These are phyloP conservation scores for Chouioia cunea DNA, from an alignment of 2,888 invertebrate species.

Conservation along the genomic window DNA sequence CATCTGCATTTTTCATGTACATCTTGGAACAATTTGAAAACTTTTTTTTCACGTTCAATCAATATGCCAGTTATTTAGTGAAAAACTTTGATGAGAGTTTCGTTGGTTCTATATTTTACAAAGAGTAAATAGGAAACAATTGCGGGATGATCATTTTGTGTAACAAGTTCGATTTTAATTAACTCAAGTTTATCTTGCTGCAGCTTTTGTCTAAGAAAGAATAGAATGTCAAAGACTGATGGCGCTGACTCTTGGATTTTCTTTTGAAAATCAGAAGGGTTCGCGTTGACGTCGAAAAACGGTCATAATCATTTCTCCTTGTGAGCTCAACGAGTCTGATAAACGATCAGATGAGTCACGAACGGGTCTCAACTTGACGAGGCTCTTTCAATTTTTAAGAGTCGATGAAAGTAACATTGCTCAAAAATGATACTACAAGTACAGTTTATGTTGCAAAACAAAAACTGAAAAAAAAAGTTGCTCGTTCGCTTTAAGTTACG, in stretches of 20 bases:
- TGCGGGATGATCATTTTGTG: background rate
- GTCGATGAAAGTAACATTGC: too few relatives aligned
- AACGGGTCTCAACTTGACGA: slow-evolving; percentile 24
- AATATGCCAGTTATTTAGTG: too few relatives aligned
- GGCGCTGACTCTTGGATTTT: slow-evolving; percentile 45
- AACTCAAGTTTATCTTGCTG: slow-evolving; percentile 32
- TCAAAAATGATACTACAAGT: too few relatives aligned
- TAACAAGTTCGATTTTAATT: slow-evolving; percentile 23
- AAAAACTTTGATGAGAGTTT: too few relatives aligned
- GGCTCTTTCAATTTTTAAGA: background rate
- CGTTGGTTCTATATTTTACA: too few relatives aligned
- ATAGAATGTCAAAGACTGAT: slow-evolving; percentile 43
- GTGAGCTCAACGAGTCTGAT: slow-evolving; percentile 28
- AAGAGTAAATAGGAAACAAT: background rate
- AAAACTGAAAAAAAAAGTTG: too few relatives aligned
- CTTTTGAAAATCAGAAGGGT: slow-evolving; percentile 40
- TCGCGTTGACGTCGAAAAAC: slow-evolving; percentile 35
- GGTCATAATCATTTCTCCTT: slow-evolving; percentile 46
- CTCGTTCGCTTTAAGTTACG: too few relatives aligned
- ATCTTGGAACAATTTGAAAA: too few relatives aligned
- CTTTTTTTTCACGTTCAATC: too few relatives aligned
- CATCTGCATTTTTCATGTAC: too few relatives aligned
- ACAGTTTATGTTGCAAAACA: too few relatives aligned
- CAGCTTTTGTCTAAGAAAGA: slow-evolving; percentile 35
- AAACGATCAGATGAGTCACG: slow-evolving; percentile 30